Evolutionary conservation across 2,113 vertebrate genomes (phyloP), one percentile per base, ranked within the genome.

Genomic region (Mirza zaza): DNA sequence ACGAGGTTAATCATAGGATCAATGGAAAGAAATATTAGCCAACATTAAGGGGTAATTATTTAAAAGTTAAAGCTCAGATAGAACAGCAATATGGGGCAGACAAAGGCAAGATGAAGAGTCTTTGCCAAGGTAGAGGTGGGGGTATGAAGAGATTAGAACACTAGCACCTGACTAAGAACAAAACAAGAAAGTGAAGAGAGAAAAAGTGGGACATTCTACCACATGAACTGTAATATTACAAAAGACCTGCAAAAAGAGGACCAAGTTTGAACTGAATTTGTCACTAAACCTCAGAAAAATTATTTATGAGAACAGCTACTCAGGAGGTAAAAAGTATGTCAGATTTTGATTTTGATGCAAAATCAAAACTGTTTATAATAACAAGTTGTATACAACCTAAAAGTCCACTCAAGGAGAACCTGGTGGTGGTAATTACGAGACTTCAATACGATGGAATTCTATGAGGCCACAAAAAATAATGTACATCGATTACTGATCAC

Each of bases 261-360:
- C 29, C 70, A 94, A 95, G 52, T 88, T 7, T 76, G 29, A 97
- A 92, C 71, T 86, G 25, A 67, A 92, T 61, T 67, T 86, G 73
- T 29, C 67, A 87, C 34, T 80, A 92, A 96, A 92, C n/a, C 34
- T 87, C 36, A 90, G 36, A 42, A 71, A 97, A 92, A 97, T 55
- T 86, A 90, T 86, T 88, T 94, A 87, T 75, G 82, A 96, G 25
- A 61, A 95, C n/a, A 88, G 52, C 87, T 96, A 57, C 7, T 85
- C 63, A 85, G 85, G 17, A 90, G 27, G 55, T 92, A 34, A 84
- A 97, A 90, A 45, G 55, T 27, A 5, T 65, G 70, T 70, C 48
- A 87, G 48, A 90, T 76, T 48, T 42, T n/a, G n/a, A n/a, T n/a
- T n/a, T n/a, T n/a, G 76, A 94, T 70, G 65, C 57, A 94, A 45